Conservation (phyloP, 2,113 vertebrate species). For the Plecturocebus donacophilus region DNA sequence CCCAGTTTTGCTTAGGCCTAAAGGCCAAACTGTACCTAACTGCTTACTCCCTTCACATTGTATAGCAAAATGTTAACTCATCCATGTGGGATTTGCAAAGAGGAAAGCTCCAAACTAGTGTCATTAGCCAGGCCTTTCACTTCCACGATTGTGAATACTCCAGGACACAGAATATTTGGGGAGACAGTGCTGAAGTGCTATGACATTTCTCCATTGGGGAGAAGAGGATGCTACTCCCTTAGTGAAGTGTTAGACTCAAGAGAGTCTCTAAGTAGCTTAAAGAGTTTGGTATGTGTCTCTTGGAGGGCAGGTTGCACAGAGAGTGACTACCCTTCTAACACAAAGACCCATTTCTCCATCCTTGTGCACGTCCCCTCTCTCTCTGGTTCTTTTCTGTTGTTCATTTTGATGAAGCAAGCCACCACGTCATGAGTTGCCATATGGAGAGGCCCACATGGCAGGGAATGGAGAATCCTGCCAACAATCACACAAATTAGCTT, state of each 20-base stretch:
- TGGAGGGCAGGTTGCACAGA: not conserved
- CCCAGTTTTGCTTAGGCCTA: conserved; percentile 29
- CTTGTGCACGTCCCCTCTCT: not conserved
- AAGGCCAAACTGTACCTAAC: not conserved
- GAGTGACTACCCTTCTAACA: not conserved
- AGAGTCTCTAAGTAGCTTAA: not conserved
- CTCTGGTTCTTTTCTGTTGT: not conserved
- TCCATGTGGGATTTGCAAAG: not conserved
- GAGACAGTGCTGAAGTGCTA: not conserved
- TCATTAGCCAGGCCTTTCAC: not conserved
- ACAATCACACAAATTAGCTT: not conserved
- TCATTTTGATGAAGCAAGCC: not conserved
- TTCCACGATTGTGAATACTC: not conserved
- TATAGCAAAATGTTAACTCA: not conserved
- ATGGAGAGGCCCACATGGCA: not conserved
- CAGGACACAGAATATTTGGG: not conserved
- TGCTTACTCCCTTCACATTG: not conserved
- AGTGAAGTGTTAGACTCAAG: not conserved
- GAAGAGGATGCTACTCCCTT: not conserved
- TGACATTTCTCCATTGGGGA: not conserved
- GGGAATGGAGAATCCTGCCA: not conserved
- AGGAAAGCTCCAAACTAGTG: not conserved
- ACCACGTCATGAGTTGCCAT: not conserved
- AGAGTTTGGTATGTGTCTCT: not conserved
- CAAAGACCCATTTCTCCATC: not conserved